Evolutionary conservation across 2,113 vertebrate species (phyloP), one percentile per base, ranked within the genome.

Genomic region (Perognathus longimembris): DNA sequence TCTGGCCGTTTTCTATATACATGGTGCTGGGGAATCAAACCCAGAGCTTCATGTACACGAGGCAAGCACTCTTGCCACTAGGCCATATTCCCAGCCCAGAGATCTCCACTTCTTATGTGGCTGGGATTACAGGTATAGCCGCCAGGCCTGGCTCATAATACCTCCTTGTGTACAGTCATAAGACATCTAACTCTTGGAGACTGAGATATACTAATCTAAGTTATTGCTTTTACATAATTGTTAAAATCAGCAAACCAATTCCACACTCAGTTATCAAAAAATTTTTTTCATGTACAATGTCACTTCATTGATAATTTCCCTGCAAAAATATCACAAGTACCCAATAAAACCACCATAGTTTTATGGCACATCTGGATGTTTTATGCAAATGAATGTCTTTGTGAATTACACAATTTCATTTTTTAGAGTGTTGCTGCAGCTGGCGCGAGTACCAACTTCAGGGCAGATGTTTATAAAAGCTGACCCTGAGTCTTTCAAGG

Each of bases 391-490:
- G 40, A 75, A 63, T 94, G 89, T 85, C 84, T 92, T 64, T 7
- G 97, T 91, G 97, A 97, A 96, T 95, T 90, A 96, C 92, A 67
- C 32, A 50, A 38, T 93, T 54, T 70, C 54, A 94, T 92, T 89
- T 89, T 92, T 64, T 88, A 30, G 92, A 93, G 18, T 40, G 67
- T 30, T 95, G 34, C 92, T 66, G 50, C 81, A 96, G 73, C 85
- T 95, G 96, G 38, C 82, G 76, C 78, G 88, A 93, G 81, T 70
- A 42, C 40, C 92, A 82, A 57, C 24, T 90, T 94, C 40, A 89
- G 82, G 80, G 66, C 82, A 96, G 94, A 21, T 34, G 3, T 71
- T 38, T 92, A 71, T 91, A 73, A 96, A 85, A 96, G 92, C 95
- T 59, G 89, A 91, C 92, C 94, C 88, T 95, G 59, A 36, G 94